These are phyloP conservation scores for Palythoa grandiflora DNA, from an alignment of 92 coral and sea anemone genomes.

Conservation along the genomic window DNA sequence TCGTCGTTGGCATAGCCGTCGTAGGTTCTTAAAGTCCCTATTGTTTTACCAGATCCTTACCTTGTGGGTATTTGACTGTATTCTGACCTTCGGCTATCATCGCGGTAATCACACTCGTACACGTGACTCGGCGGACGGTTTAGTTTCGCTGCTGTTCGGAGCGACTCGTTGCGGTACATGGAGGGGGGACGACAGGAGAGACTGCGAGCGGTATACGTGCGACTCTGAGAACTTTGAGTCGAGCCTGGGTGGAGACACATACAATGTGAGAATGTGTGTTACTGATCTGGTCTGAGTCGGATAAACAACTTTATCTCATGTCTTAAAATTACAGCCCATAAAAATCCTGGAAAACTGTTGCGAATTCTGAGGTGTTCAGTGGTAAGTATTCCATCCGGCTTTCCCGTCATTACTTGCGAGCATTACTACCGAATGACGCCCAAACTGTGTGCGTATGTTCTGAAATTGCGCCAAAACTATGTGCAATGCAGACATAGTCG, in stretches of 20 bases:
- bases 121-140: conserved; percentile 90
- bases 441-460: too few relatives aligned
- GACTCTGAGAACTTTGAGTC: conserved; percentile 76
- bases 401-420: too few relatives aligned
- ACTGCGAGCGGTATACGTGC: conserved; percentile 82
- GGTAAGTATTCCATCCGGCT: too few relatives aligned
- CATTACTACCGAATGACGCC: too few relatives aligned
- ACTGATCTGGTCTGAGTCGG: too few relatives aligned
- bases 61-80: conserved; percentile 20
- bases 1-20: too few relatives aligned
- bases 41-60: background rate
- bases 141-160: conserved; percentile 80
- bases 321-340: background rate
- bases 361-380: background rate
- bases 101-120: conserved; percentile 67
- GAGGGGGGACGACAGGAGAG: conserved; percentile 84
- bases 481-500: too few relatives aligned
- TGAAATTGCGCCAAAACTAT: too few relatives aligned
- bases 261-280: too few relatives aligned
- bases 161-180: conserved; percentile 80
- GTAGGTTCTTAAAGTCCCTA: too few relatives aligned
- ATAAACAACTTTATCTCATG: too few relatives aligned
- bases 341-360: background rate
- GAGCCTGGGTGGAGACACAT: conserved; percentile 60
- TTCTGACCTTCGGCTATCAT: conserved; percentile 41